Evolutionary conservation across 2,888 invertebrate genomes (phyloP).

Genomic region (Ormyrus thymus): DNA sequence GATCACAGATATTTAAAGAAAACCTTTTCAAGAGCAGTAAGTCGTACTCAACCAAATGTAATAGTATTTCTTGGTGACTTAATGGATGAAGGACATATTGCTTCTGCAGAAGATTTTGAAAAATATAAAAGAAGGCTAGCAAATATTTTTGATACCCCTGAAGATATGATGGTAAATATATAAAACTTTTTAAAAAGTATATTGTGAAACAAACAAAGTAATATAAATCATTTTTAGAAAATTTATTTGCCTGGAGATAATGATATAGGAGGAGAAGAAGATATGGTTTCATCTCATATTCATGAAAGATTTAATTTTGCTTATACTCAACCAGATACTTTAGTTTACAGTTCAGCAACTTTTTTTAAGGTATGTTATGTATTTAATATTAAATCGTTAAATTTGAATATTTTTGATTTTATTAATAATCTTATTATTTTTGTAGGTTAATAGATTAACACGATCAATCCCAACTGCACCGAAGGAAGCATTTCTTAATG

Average conservation of each 20-base stretch:
- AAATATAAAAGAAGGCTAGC: slow-evolving; percentile 85
- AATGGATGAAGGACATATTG: slow-evolving; percentile 94
- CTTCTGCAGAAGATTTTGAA: slow-evolving; percentile 83
- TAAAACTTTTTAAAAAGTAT: slow-evolving; percentile 21
- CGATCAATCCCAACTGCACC: slow-evolving; percentile 78
- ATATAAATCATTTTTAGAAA: slow-evolving; percentile 77
- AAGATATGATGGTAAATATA: slow-evolving; percentile 67
- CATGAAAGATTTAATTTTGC: slow-evolving; percentile 81
- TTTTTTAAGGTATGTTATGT: slow-evolving; percentile 81
- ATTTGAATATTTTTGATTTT: not conserved
- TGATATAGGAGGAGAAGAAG: slow-evolving; percentile 96
- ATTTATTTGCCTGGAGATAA: slow-evolving; percentile 97
- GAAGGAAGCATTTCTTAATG: slow-evolving; percentile 73
- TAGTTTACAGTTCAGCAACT: slow-evolving; percentile 79
- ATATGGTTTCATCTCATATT: slow-evolving; percentile 83
- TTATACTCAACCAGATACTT: slow-evolving; percentile 79
- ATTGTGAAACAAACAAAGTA: not conserved
- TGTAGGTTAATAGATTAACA: slow-evolving; percentile 80
- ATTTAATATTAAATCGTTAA: not conserved
- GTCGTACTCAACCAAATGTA: slow-evolving; percentile 86
- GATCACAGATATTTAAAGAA: slow-evolving; percentile 83
- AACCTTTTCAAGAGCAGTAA: slow-evolving; percentile 85
- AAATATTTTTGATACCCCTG: slow-evolving; percentile 78
- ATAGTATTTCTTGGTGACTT: slow-evolving; percentile 95
- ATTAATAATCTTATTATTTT: slow-evolving; percentile 32